A percentile compares a stretch with the other conserved stretches of the same genome.
These are phyloP conservation scores for Papilio machaon DNA, from an alignment of 1,140 invertebrate genomes.

Conservation along the genomic window DNA sequence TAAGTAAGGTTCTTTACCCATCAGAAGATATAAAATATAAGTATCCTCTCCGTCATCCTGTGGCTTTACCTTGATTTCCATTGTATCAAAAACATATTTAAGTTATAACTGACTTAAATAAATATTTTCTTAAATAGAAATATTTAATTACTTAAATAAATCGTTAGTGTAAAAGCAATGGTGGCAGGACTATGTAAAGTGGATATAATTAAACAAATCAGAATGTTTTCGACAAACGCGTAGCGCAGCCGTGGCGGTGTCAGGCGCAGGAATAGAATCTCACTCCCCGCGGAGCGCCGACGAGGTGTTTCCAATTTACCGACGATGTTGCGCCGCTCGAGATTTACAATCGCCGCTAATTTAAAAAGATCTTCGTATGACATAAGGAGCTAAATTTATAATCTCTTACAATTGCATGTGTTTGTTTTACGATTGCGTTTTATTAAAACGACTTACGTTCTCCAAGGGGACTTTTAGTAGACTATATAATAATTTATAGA, in stretches of 20 bases:
- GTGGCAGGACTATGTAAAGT: slow-evolving; percentile 60
- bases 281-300: slow-evolving; percentile 49
- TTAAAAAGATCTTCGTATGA: slow-evolving; percentile 70
- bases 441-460: slow-evolving; percentile 16
- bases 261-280: slow-evolving; percentile 74
- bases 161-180: slow-evolving; percentile 47
- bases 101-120: neutral
- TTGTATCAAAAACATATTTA: neutral
- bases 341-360: slow-evolving; percentile 72
- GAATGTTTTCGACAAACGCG: slow-evolving; percentile 63
- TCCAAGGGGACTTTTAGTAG: slow-evolving; percentile 9
- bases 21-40: no score
- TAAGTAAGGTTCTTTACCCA: no score
- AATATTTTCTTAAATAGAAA: neutral
- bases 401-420: slow-evolving; percentile 53
- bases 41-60: neutral
- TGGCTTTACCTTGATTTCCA: neutral
- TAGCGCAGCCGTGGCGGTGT: slow-evolving; percentile 60
- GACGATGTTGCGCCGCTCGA: slow-evolving; percentile 59
- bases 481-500: slow-evolving; percentile 7
- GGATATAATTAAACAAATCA: slow-evolving; percentile 73
- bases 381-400: slow-evolving; percentile 71
- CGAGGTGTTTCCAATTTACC: slow-evolving; percentile 74
- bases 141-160: neutral
- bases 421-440: slow-evolving; percentile 47